phyloP scores from a whole-genome alignment of 2,888 invertebrate genomes.

The Mantis religiosa region DNA sequence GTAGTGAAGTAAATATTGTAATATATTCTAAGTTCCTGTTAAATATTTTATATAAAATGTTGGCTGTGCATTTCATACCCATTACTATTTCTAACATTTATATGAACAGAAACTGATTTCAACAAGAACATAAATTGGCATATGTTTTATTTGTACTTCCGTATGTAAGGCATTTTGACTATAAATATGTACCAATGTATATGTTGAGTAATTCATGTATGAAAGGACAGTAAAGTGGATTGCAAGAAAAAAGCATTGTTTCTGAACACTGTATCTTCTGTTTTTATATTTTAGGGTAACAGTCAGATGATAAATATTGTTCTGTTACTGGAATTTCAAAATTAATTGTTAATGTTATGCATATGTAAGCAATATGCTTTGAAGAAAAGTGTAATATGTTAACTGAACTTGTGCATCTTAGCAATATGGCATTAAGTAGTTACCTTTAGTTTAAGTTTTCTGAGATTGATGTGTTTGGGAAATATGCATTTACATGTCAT shows the following conservation, averaged over 20 bases:
- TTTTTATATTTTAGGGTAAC: no score
- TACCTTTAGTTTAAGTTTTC: neutral
- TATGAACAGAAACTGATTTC: neutral
- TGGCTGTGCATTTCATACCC: constrained; percentile 11
- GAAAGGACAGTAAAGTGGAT: neutral
- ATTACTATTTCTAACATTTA: neutral
- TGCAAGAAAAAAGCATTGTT: neutral
- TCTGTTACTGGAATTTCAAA: no score
- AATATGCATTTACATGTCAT: neutral
- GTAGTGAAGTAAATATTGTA: neutral
- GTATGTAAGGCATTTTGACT: neutral
- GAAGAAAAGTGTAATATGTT: no score
- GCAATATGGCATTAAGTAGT: neutral
- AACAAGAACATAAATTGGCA: neutral
- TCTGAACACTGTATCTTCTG: no score
- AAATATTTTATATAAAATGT: neutral
- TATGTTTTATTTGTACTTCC: neutral
- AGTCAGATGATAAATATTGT: no score
- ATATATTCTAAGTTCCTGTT: constrained; percentile 4
- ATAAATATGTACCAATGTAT: neutral
- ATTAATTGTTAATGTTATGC: no score
- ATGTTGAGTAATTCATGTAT: neutral
- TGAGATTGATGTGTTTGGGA: neutral
- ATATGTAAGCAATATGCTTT: no score
- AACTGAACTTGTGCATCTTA: no score